Base-by-base conservation (phyloP, 1,140 invertebrate species). In the Drosophila dunni region DNA sequence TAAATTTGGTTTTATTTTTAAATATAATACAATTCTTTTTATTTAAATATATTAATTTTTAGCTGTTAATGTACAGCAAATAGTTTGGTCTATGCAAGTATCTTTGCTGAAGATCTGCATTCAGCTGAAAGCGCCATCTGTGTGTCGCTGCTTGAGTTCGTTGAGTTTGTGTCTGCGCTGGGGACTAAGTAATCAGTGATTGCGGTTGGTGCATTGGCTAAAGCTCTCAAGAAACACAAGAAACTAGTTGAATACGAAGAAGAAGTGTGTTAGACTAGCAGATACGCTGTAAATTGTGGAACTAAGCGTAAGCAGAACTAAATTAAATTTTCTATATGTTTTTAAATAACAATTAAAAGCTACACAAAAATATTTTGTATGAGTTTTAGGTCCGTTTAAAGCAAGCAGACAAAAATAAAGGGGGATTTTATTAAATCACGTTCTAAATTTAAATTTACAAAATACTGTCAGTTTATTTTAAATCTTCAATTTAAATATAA, bases 101-200 rank as follows among this genome's bases (percentile, higher is more conserved):
- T 20, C 2, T 20, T 33, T 13, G 7, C 4, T 13, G 13, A 8
- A 1, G 6, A 29, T 29, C 17, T 11, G 34, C n/a, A 48, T 7
- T 34, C 9, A 11, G 11, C n/a, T 48, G 4, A 36, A 7, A 65
- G 48, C 61, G 68, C 0, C 68, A 71, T 15, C 68, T 71, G 48
- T 71, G 61, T 56, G 61, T 58, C 46, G 10, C 9, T 20, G 1
- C 9, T 20, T 0, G 48, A 57, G 33, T 13, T 45, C 2, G 6
- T 20, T 24, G n/a, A 24, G 51, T 42, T 42, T 5, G 9, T 71
- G 42, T 34, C 51, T 56, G 8, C 34, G 60, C 33, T 70, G 56
- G 10, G 65, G 10, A 9, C 3, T 0, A 5, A 3, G 1, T 7
- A 11, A 34, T 13, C 7, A 51, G 5, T 20, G 10, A 11, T 29